These are phyloP conservation scores for Amblyornis subalaris DNA, from an alignment of 2,113 vertebrate genomes.

Conservation along the genomic window DNA sequence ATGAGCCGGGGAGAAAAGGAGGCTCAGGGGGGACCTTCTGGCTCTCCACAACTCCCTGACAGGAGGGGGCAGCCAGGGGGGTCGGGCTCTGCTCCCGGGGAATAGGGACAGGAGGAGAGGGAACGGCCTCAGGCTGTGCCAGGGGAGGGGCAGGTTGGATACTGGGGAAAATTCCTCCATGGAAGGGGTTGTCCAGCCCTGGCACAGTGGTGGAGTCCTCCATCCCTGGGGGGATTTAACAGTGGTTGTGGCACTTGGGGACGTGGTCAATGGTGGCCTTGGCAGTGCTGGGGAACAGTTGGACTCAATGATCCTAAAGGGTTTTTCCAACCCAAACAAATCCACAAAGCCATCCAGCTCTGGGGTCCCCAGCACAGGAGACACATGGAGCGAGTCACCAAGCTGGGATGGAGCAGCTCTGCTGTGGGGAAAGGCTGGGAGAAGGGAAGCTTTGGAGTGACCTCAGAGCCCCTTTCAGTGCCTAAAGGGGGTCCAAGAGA, in stretches of 20 bases:
- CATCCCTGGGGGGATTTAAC: not conserved
- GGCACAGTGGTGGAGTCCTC: not conserved
- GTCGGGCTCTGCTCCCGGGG: not conserved
- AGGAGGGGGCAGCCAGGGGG: not conserved
- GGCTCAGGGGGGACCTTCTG: not conserved
- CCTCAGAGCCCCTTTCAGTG: not conserved
- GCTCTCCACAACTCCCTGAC: not conserved
- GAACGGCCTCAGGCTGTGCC: not conserved
- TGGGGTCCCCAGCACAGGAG: not conserved
- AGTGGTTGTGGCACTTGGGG: not conserved
- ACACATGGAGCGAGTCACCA: not conserved
- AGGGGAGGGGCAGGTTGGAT: not conserved
- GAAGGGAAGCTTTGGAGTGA: not conserved
- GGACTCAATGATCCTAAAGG: not conserved
- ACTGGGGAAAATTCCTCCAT: not conserved
- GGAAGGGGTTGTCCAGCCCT: not conserved
- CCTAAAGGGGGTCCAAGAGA: not conserved
- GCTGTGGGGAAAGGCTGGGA: not conserved
- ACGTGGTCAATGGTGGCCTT: not conserved
- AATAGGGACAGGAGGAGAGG: not conserved
- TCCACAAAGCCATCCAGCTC: not conserved
- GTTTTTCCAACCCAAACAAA: not conserved
- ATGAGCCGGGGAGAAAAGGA: not conserved
- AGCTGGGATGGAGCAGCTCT: not conserved
- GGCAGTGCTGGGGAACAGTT: not conserved